A percentile compares a stretch with the other conserved stretches of the same genome.
Evolutionary conservation across 2,888 invertebrate genomes (phyloP).

Genomic region (Dioctria linearis): DNA sequence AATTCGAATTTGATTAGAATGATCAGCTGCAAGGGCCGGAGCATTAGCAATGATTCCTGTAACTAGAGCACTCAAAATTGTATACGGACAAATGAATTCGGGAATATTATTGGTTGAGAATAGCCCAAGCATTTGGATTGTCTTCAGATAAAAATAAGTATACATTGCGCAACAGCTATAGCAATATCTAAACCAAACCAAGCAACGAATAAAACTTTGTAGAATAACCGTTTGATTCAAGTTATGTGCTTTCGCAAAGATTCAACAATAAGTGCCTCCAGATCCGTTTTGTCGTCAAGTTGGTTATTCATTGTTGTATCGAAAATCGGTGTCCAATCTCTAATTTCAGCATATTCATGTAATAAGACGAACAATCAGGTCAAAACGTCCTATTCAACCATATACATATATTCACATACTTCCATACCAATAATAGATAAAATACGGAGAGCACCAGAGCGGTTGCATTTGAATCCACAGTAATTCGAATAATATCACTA

Average conservation of each 20-base stretch:
- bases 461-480: constrained; percentile 78
- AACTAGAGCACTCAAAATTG: constrained; percentile 74
- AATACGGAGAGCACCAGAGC: constrained; percentile 78
- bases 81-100: constrained; percentile 67
- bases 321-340: constrained; percentile 72
- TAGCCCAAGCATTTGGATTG: constrained; percentile 74
- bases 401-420: constrained; percentile 76
- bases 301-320: constrained; percentile 66
- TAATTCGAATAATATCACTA: constrained; percentile 76
- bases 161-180: constrained; percentile 76
- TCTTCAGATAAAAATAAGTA: constrained; percentile 81
- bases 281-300: constrained; percentile 75
- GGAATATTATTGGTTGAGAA: constrained; percentile 73
- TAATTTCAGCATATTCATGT: constrained; percentile 71
- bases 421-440: constrained; percentile 76
- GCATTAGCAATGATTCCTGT: constrained; percentile 74
- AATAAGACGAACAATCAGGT: constrained; percentile 79
- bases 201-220: constrained; percentile 75
- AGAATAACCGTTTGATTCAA: constrained; percentile 77
- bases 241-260: constrained; percentile 78
- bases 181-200: constrained; percentile 76
- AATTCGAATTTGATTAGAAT: constrained; percentile 72
- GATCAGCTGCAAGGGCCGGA: constrained; percentile 71
- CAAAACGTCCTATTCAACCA: constrained; percentile 79
- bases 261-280: constrained; percentile 77